phyloP scores from a whole-genome alignment of 2,888 invertebrate species.

The Thymelicus acteon region DNA sequence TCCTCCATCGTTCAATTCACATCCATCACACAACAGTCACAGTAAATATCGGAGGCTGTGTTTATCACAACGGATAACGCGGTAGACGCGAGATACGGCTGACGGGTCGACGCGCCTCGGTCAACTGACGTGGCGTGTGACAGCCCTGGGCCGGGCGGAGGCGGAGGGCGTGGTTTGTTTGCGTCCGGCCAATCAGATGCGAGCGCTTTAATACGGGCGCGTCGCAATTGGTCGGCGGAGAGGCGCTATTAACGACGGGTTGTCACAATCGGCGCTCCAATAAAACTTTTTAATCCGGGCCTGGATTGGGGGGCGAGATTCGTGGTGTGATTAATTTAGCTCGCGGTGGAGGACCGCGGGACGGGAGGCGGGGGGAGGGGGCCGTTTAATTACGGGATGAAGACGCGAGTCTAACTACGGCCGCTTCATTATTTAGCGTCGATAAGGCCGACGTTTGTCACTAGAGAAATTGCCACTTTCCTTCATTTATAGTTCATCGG shows the following conservation, averaged over 20 bases:
- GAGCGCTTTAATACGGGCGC: constrained; percentile 50
- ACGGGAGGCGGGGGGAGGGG: constrained; percentile 41
- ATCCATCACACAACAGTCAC: constrained; percentile 82
- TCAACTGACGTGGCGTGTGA: constrained; percentile 81
- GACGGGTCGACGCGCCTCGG: constrained; percentile 82
- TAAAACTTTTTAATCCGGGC: constrained; percentile 83
- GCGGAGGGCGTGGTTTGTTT: constrained; percentile 61
- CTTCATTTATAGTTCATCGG: constrained; percentile 77
- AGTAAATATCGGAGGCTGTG: constrained; percentile 61
- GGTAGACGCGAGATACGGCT: constrained; percentile 75
- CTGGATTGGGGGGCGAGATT: constrained; percentile 82
- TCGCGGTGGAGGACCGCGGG: constrained; percentile 54
- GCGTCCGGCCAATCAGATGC: constrained; percentile 59
- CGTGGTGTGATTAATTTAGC: constrained; percentile 84
- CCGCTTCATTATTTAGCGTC: constrained; percentile 79
- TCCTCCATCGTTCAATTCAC: constrained; percentile 77
- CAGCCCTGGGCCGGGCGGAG: constrained; percentile 74
- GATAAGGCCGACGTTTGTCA: constrained; percentile 81
- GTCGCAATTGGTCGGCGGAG: constrained; percentile 60
- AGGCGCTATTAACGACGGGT: constrained; percentile 63
- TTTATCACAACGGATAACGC: constrained; percentile 65
- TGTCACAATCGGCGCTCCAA: constrained; percentile 78
- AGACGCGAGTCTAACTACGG: constrained; percentile 81
- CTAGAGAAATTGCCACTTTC: constrained; percentile 76
- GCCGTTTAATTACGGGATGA: constrained; percentile 80